Evolutionary conservation across 2,888 invertebrate species (phyloP).

Genomic region (Nemapogon koenigi): DNA sequence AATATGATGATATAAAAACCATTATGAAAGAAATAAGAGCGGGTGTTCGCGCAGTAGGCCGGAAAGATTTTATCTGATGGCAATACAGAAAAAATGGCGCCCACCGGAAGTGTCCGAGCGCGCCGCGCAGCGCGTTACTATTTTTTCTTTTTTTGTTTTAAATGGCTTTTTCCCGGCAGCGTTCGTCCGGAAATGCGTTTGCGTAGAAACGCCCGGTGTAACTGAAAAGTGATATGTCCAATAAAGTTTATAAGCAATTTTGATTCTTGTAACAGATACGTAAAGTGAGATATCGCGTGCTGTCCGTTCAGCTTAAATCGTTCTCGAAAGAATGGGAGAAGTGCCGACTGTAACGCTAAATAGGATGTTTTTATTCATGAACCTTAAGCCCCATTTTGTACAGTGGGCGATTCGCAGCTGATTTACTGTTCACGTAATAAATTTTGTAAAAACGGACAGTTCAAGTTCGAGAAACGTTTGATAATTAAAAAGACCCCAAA

Average conservation of each 20-base stretch:
- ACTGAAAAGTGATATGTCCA: slow-evolving; percentile 39
- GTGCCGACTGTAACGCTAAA: slow-evolving; percentile 54
- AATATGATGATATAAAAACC: slow-evolving; percentile 41
- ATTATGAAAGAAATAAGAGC: slow-evolving; percentile 48
- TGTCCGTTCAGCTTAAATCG: slow-evolving; percentile 18
- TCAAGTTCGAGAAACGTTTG: neutral
- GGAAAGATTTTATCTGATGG: slow-evolving; percentile 66
- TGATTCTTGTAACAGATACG: slow-evolving; percentile 30
- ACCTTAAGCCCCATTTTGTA: slow-evolving; percentile 54
- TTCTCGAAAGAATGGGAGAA: slow-evolving; percentile 33
- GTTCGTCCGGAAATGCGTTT: slow-evolving; percentile 64
- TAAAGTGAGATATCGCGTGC: slow-evolving; percentile 32
- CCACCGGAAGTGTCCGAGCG: slow-evolving; percentile 65
- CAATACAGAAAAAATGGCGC: slow-evolving; percentile 66
- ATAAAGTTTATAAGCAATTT: slow-evolving; percentile 37
- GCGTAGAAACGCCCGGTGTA: slow-evolving; percentile 52
- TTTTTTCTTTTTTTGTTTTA: slow-evolving; percentile 62
- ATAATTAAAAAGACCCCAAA: slow-evolving; percentile 3
- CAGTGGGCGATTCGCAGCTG: slow-evolving; percentile 53
- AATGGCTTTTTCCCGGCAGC: slow-evolving; percentile 64
- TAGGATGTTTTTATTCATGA: slow-evolving; percentile 65
- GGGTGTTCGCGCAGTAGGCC: slow-evolving; percentile 58
- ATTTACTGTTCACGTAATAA: slow-evolving; percentile 56
- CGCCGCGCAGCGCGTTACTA: slow-evolving; percentile 59
- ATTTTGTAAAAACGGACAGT: slow-evolving; percentile 36